Conservation (phyloP, 2,888 invertebrate genomes). For the Heteropelma amictum region DNA sequence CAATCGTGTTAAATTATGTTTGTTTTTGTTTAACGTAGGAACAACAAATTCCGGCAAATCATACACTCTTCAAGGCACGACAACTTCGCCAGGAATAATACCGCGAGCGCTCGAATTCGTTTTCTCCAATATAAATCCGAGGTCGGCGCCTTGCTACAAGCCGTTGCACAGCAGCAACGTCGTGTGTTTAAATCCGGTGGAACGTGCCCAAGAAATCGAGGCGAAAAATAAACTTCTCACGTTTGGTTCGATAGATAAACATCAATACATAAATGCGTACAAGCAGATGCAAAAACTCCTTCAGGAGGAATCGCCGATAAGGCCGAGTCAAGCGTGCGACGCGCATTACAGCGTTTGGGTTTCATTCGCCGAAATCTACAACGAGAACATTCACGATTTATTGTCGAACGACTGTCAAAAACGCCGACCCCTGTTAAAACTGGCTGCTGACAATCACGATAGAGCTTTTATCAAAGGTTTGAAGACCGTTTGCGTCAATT, state of each 20-base stretch:
- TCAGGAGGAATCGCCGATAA: constrained; percentile 67
- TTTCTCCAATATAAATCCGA: constrained; percentile 74
- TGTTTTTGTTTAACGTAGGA: constrained; percentile 73
- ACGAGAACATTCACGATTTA: constrained; percentile 92
- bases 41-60: constrained; percentile 96
- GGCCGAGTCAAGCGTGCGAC: constrained; percentile 61
- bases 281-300: constrained; percentile 72
- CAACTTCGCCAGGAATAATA: constrained; percentile 84
- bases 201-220: constrained; percentile 67
- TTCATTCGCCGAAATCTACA: constrained; percentile 95
- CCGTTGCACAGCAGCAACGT: constrained; percentile 70
- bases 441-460: constrained; percentile 69
- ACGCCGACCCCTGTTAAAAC: constrained; percentile 67
- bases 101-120: constrained; percentile 83
- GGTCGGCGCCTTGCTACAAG: constrained; percentile 66
- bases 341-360: constrained; percentile 84
- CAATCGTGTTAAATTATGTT: background rate
- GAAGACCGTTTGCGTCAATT: constrained; percentile 82
- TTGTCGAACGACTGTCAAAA: constrained; percentile 79
- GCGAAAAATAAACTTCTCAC: constrained; percentile 69
- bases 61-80: constrained; percentile 87
- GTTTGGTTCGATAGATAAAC: constrained; percentile 68
- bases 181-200: constrained; percentile 60
- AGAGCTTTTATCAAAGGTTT: constrained; percentile 72
- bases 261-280: constrained; percentile 68